These are phyloP conservation scores for Myripristis jacobus DNA, from an alignment of 2,797 vertebrate species.

Conservation along the genomic window DNA sequence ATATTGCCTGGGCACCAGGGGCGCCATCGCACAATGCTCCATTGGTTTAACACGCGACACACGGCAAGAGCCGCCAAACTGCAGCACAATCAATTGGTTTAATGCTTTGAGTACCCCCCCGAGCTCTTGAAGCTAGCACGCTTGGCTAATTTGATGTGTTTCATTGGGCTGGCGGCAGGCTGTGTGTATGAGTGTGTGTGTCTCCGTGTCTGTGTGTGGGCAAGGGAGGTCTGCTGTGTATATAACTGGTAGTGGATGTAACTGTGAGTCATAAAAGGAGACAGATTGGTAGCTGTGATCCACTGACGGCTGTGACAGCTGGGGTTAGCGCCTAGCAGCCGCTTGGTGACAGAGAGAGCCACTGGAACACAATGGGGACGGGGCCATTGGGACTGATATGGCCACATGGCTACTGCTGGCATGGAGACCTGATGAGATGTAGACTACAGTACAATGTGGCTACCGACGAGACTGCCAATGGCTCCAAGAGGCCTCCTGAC, in stretches of 20 bases:
- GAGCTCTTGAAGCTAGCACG: conserved; percentile 65
- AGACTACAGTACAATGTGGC: conserved; percentile 49
- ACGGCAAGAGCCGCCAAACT: conserved; percentile 62
- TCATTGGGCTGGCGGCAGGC: conserved; percentile 64
- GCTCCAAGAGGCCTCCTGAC: conserved; percentile 59
- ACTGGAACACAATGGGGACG: conserved; percentile 62
- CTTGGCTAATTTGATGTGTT: conserved; percentile 76
- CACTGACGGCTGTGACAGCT: conserved; percentile 67
- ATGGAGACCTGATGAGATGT: conserved; percentile 47
- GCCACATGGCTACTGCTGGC: conserved; percentile 73
- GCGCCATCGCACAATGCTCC: conserved; percentile 57
- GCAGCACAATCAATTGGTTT: conserved; percentile 78
- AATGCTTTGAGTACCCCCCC: conserved; percentile 69
- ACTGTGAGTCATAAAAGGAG: conserved; percentile 64
- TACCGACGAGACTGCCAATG: conserved; percentile 51
- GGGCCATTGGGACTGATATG: conserved; percentile 59
- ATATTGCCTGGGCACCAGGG: conserved; percentile 71
- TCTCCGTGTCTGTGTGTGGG: conserved; percentile 4
- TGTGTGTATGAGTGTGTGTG: conserved; percentile 48
- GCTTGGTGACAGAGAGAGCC: conserved; percentile 65
- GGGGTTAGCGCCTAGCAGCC: conserved; percentile 72
- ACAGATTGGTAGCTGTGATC: conserved; percentile 72
- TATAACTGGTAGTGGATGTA: conserved; percentile 51
- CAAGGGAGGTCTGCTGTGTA: conserved; percentile 53
- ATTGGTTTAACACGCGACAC: conserved; percentile 67